Evolutionary conservation across 1,140 invertebrate species (phyloP).

Genomic region (Lasaia peninsularis): DNA sequence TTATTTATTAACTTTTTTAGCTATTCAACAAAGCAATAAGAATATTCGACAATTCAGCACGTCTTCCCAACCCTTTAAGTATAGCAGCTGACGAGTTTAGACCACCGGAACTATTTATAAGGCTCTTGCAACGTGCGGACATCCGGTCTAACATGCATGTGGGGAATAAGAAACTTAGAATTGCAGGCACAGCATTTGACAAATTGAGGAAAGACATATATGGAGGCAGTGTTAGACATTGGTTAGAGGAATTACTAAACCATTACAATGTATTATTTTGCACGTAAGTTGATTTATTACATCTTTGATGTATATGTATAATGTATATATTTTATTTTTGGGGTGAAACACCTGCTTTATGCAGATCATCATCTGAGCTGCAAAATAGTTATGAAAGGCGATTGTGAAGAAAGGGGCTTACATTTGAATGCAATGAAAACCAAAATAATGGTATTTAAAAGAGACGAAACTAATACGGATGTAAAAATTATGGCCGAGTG

Average conservation of each 20-base stretch:
- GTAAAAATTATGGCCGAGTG: too few species aligned
- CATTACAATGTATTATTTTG: not conserved
- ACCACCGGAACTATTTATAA: not conserved
- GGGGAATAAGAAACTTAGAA: not conserved
- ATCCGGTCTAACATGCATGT: not conserved
- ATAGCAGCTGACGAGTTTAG: not conserved
- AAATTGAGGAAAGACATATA: not conserved
- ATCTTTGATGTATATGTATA: too few species aligned
- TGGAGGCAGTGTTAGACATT: not conserved
- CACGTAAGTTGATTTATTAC: not conserved
- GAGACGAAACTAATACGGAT: too few species aligned
- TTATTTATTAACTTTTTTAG: too few species aligned
- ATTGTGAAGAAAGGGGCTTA: too few species aligned
- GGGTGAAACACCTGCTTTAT: too few species aligned
- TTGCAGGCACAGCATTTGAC: not conserved
- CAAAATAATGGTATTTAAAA: too few species aligned
- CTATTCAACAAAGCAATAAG: not conserved
- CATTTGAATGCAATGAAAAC: too few species aligned
- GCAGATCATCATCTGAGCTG: too few species aligned
- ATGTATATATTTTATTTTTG: too few species aligned
- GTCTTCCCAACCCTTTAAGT: not conserved
- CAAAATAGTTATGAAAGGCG: too few species aligned
- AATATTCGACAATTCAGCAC: too few species aligned
- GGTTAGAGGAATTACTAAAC: not conserved
- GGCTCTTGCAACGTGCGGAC: not conserved